Base-by-base conservation (phyloP, 2,888 invertebrate species). In the Globia sparganii region DNA sequence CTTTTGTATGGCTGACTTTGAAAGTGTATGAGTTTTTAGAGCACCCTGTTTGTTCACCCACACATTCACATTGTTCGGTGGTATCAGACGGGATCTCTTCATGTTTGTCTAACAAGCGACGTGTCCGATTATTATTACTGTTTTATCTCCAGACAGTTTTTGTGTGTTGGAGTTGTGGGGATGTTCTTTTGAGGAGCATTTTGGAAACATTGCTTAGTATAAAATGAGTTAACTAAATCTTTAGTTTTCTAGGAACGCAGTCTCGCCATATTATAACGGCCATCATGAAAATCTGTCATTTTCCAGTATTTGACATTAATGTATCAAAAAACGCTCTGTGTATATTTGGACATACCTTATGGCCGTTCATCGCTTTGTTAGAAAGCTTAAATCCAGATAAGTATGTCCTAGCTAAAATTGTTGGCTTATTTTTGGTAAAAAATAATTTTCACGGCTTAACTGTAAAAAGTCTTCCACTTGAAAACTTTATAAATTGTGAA, bases 81-180 rank as follows among this genome's bases (percentile, higher is more conserved):
- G 93, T 96, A 96, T 96, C 96, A 90, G 92, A 87, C 91, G 90
- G 90, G 91, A 96, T 96, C 96, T 95, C 90, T 87, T 92, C 94
- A 90, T 96, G 96, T 96, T 96, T 95, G 96, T 96, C 96, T 96
- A 96, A 96, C 96, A 95, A 96, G 96, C 93, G 92, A 94, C 95
- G 95, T 95, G 95, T 95, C 94, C 93, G 94, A 96, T 96, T 95
- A 95, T 95, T 95, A 94, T 94, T 95, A 94, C 94, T 94, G 93
- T 94, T 94, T 95, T 93, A 94, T 94, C 94, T 92, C 87, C 78
- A 88, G 87, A 88, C 87, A 86, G 87, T 78, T 90, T 89, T 88
- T 72, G 77, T 72, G 25, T 65, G 91, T 88, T 88, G 77, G 88
- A 75, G 74, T 91, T 77, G 66, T 87, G 72, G 88, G 93, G 96